Conservation (phyloP, 2,888 invertebrate genomes). For the Trichogramma evanescens region DNA sequence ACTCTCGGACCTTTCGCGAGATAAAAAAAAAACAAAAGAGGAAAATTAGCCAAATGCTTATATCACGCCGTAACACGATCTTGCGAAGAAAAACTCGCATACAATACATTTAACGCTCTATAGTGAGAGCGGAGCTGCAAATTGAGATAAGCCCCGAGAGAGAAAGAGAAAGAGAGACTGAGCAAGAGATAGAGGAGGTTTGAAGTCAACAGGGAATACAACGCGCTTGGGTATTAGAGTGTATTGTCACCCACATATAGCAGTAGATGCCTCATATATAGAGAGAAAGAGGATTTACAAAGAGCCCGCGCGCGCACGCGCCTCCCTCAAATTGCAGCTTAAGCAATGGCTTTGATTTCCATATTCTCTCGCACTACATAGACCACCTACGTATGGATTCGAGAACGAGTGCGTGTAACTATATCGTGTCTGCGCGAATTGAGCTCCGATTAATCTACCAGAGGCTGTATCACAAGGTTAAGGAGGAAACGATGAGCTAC, state of each 20-base stretch:
- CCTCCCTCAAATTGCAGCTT: conserved; percentile 36
- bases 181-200: not conserved
- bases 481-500: no score
- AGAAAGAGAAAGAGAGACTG: conserved; percentile 14
- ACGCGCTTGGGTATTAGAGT: conserved; percentile 36
- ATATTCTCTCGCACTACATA: not conserved
- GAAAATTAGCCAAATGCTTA: not conserved
- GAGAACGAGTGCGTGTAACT: no score
- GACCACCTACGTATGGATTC: no score
- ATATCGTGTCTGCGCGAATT: no score
- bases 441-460: no score
- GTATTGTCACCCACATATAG: conserved; percentile 34
- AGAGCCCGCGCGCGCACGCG: conserved; percentile 11
- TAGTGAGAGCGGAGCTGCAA: conserved; percentile 31
- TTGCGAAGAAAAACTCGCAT: not conserved
- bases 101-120: conserved; percentile 6
- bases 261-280: conserved; percentile 7
- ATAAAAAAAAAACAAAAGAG: not conserved
- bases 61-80: not conserved
- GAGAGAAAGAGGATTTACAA: conserved; percentile 2
- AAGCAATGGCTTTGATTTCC: conserved; percentile 25
- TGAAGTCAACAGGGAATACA: conserved; percentile 28
- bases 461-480: no score
- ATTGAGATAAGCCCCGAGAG: conserved; percentile 37
- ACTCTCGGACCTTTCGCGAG: not conserved